phyloP scores from a whole-genome alignment of 64 coral and sea anemone genomes.

The Cladopsammia gracilis region DNA sequence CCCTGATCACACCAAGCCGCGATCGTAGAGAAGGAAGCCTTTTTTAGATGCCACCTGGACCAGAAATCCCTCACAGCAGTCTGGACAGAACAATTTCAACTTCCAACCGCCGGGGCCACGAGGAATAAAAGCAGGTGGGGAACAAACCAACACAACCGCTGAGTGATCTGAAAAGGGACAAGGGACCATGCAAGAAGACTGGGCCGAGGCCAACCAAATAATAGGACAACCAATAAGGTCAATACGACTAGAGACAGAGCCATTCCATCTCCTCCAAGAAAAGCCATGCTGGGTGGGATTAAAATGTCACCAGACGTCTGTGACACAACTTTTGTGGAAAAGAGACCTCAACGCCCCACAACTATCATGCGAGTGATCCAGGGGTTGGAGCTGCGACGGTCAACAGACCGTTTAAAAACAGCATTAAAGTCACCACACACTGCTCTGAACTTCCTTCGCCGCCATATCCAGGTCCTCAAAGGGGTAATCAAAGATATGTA shows the following conservation, averaged over 20 bases:
- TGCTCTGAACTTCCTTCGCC: fast-evolving
- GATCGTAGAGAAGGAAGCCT: not conserved
- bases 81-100: not conserved
- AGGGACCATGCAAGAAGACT: not conserved
- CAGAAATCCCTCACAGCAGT: not conserved
- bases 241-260: not conserved
- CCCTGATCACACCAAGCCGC: not conserved
- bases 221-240: not conserved
- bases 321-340: not conserved
- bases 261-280: not conserved
- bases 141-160: not conserved
- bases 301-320: not conserved
- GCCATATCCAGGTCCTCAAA: not conserved
- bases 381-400: not conserved
- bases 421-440: not conserved
- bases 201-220: not conserved
- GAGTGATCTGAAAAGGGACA: slow-evolving; percentile 65
- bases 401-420: not conserved
- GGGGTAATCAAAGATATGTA: not conserved
- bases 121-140: not conserved
- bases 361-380: not conserved
- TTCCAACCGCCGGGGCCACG: slow-evolving; percentile 27
- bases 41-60: not conserved
- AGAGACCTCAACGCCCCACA: not conserved
- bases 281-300: not conserved